Conservation (phyloP, 2,113 vertebrate species). For the Reinhardtius hippoglossoides region DNA sequence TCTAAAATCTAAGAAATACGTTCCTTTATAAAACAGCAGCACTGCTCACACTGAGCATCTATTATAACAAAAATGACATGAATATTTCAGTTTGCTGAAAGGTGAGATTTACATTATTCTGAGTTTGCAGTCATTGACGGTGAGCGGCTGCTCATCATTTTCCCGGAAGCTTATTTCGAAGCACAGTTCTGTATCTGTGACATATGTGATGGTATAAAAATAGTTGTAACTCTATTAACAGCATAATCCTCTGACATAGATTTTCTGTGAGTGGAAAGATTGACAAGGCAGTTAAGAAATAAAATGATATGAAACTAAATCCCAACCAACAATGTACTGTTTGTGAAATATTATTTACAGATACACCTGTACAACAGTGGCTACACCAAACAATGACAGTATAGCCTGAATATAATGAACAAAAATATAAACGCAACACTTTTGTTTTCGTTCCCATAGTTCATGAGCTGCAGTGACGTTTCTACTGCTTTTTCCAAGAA, state of each 20-base stretch:
- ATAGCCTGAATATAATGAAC: slow-evolving; percentile 18
- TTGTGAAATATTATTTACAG: slow-evolving; percentile 72
- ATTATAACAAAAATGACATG: slow-evolving; percentile 10
- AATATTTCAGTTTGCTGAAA: slow-evolving; percentile 9
- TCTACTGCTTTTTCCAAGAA: neutral
- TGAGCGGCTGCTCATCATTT: slow-evolving; percentile 11
- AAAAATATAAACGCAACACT: neutral
- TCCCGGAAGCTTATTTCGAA: too few relatives aligned
- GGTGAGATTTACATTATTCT: slow-evolving; percentile 19
- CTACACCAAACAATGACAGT: slow-evolving; percentile 21
- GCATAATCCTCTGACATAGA: slow-evolving; percentile 20
- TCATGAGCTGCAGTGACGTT: neutral
- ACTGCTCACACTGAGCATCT: slow-evolving; percentile 43
- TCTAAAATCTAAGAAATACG: slow-evolving; percentile 42
- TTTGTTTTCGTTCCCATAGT: neutral
- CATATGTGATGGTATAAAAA: slow-evolving; percentile 50
- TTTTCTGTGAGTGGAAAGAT: slow-evolving; percentile 20
- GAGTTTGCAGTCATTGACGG: slow-evolving; percentile 30
- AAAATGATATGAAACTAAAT: slow-evolving; percentile 9
- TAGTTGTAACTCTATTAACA: slow-evolving; percentile 39
- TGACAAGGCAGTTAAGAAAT: slow-evolving; percentile 8
- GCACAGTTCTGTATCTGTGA: slow-evolving; percentile 17
- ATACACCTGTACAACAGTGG: slow-evolving; percentile 66
- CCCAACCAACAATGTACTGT: neutral
- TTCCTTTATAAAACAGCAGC: slow-evolving; percentile 59